Evolutionary conservation across 2,113 vertebrate genomes (phyloP).

Genomic region (Cololabis saira): DNA sequence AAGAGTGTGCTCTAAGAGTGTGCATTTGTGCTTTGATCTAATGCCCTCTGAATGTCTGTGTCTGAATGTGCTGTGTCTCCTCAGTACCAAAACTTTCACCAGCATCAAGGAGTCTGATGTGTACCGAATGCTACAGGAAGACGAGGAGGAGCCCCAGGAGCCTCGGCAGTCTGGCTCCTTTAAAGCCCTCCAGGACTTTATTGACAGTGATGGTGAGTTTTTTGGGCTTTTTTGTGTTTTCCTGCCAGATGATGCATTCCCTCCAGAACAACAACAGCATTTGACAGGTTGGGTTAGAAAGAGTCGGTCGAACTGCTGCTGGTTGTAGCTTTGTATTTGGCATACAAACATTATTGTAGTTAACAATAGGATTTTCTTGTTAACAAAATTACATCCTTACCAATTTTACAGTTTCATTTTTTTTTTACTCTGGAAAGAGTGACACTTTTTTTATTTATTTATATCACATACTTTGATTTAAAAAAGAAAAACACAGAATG

Average conservation of each 20-base stretch:
- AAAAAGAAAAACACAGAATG: too few species aligned
- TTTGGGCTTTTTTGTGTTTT: not conserved
- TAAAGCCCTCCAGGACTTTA: constrained; percentile 92
- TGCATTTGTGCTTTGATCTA: constrained; percentile 1
- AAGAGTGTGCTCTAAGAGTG: not conserved
- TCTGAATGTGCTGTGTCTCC: constrained; percentile 34
- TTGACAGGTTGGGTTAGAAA: not conserved
- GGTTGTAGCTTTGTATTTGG: not conserved
- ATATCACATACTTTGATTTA: too few species aligned
- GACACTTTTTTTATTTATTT: too few species aligned
- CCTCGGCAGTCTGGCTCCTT: constrained; percentile 97
- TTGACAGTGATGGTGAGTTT: constrained; percentile 89
- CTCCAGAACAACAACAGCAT: not conserved
- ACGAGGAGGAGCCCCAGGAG: constrained; percentile 82
- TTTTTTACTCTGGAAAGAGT: too few species aligned
- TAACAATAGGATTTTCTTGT: too few species aligned
- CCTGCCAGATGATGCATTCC: not conserved
- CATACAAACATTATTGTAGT: not conserved
- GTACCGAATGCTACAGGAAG: constrained; percentile 91
- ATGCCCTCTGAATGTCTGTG: constrained; percentile 12
- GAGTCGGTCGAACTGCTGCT: not conserved
- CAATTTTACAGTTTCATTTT: too few species aligned
- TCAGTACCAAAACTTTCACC: constrained; percentile 83
- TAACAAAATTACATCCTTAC: too few species aligned
- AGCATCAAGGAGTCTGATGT: constrained; percentile 91